Evolutionary conservation across 2,888 invertebrate species (phyloP).

Genomic region (Fragum fragum): DNA sequence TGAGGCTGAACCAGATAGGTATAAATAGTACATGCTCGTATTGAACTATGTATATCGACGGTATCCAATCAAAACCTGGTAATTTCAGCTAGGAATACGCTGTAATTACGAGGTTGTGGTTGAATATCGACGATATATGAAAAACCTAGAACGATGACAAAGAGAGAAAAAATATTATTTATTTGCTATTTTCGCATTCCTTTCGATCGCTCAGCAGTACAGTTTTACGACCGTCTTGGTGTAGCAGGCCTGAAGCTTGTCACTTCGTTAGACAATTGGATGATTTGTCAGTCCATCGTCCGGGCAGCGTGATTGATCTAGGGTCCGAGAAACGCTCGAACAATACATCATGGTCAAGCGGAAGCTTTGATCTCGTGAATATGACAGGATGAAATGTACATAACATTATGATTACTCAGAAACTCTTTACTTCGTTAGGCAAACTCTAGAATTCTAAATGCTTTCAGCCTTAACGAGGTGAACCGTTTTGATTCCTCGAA

Average conservation of each 20-base stretch:
- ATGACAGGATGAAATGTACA: constrained; percentile 65
- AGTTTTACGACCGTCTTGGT: constrained; percentile 52
- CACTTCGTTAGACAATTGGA: constrained; percentile 58
- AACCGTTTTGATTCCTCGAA: no score
- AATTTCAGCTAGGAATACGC: no score
- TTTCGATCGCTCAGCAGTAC: constrained; percentile 33
- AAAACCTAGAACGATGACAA: not conserved
- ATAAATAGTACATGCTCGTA: no score
- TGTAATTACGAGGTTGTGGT: no score
- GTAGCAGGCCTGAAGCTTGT: constrained; percentile 54
- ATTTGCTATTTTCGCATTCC: constrained; percentile 23
- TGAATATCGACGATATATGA: no score
- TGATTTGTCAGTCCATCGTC: constrained; percentile 55
- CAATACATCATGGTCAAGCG: constrained; percentile 64
- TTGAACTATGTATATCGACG: no score
- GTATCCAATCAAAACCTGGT: no score
- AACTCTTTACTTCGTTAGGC: constrained; percentile 15
- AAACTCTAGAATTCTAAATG: no score
- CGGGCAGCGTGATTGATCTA: constrained; percentile 57
- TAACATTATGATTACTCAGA: constrained; percentile 65
- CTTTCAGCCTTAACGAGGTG: no score
- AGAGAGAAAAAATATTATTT: constrained; percentile 4
- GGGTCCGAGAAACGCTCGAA: constrained; percentile 48
- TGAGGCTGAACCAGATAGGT: no score
- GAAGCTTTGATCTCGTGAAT: constrained; percentile 60